These are phyloP conservation scores for Onychomys arenicola DNA, from an alignment of 2,797 vertebrate species.

Conservation along the genomic window DNA sequence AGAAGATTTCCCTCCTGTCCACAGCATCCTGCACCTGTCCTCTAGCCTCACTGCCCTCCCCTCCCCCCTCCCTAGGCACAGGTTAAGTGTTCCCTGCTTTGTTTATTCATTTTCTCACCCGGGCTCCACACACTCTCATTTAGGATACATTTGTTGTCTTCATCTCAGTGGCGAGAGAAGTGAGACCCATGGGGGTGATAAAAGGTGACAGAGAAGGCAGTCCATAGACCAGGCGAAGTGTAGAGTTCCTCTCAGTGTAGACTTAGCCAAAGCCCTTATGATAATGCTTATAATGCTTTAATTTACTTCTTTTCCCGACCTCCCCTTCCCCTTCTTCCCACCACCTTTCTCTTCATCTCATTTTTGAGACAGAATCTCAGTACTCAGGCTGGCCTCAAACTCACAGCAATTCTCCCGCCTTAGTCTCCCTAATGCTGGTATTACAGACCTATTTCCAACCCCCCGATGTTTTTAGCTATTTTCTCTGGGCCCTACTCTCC, in stretches of 20 bases:
- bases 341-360: neutral
- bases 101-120: neutral
- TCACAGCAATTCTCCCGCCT: neutral
- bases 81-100: neutral
- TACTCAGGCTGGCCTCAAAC: neutral
- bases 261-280: neutral
- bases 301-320: neutral
- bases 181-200: neutral
- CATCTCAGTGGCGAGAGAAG: slow-evolving; percentile 27
- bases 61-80: neutral
- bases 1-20: neutral
- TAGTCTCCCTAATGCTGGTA: neutral
- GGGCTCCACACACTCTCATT: neutral
- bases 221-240: neutral
- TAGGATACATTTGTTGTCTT: neutral
- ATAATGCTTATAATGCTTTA: no score
- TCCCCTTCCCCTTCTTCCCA: no score
- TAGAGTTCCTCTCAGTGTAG: neutral
- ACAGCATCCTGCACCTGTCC: neutral
- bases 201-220: neutral
- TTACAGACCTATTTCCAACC: neutral
- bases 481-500: slow-evolving; percentile 1
- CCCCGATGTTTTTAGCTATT: neutral
- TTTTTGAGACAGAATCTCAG: neutral
- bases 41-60: no score